Percentiles rank a stretch among this genome's conserved stretches.
These are phyloP conservation scores for Bursaphelenchus mucronatus DNA, from an alignment of 1,140 invertebrate species.

Conservation along the genomic window DNA sequence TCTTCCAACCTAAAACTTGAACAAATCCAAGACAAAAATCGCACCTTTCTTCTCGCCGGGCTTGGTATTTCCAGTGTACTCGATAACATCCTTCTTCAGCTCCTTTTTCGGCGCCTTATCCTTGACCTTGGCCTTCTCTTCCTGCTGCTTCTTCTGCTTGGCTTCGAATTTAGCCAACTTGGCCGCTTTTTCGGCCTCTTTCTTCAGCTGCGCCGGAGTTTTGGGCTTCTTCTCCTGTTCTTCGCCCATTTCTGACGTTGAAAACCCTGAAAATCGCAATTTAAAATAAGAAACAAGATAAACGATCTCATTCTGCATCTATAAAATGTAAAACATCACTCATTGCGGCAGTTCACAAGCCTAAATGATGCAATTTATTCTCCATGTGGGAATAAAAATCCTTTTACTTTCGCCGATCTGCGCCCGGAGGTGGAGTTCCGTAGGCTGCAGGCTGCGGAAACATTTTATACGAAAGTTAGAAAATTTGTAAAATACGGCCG, in stretches of 20 bases:
- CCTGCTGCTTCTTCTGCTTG: slow-evolving; percentile 52
- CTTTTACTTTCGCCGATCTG: no score
- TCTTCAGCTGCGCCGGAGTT: slow-evolving; percentile 54
- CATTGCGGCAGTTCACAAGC: no score
- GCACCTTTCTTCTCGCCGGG: slow-evolving; percentile 55
- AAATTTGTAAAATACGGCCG: no score
- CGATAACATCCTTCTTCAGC: slow-evolving; percentile 36
- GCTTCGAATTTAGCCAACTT: slow-evolving; percentile 58
- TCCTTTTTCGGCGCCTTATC: slow-evolving; percentile 32
- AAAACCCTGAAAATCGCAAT: no score
- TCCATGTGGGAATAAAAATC: no score
- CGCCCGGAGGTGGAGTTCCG: no score
- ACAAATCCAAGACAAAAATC: slow-evolving; percentile 7
- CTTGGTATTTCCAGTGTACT: slow-evolving; percentile 35
- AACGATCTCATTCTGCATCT: no score
- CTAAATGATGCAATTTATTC: no score
- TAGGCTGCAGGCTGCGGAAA: no score
- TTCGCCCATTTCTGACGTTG: background rate
- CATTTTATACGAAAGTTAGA: no score
- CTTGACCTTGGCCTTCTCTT: slow-evolving; percentile 36
- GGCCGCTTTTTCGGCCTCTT: slow-evolving; percentile 53
- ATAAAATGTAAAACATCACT: no score
- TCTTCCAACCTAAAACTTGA: slow-evolving; percentile 1
- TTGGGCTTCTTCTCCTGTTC: slow-evolving; percentile 40
- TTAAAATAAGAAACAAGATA: no score